Conservation (phyloP, 2,797 vertebrate genomes). For the Eidolon dupreanum region DNA sequence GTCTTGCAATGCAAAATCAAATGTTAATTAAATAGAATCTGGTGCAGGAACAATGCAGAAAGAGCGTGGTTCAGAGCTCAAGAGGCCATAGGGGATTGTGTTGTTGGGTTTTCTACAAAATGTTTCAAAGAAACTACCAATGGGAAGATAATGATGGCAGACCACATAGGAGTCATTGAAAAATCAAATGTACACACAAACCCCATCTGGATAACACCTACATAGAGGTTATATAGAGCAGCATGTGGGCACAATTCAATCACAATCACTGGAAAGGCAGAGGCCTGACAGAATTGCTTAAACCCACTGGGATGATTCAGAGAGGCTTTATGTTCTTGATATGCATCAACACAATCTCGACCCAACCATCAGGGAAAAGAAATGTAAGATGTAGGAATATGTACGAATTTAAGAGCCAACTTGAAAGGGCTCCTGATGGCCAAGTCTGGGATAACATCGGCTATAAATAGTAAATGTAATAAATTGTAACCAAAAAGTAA, state of each 20-base stretch:
- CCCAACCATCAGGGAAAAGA: constrained; percentile 11
- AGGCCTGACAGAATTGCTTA: not conserved
- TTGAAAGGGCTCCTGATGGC: not conserved
- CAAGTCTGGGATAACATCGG: not conserved
- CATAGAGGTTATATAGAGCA: not conserved
- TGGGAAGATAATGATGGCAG: not conserved
- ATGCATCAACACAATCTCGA: not conserved
- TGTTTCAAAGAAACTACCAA: constrained; percentile 45
- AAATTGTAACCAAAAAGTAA: not conserved
- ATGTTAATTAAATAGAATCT: constrained; percentile 85
- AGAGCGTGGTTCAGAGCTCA: constrained; percentile 71
- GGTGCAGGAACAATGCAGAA: constrained; percentile 72
- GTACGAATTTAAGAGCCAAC: not conserved
- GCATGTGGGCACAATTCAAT: not conserved
- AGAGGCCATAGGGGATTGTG: constrained; percentile 62
- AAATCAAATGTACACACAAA: constrained; percentile 16
- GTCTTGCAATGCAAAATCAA: constrained; percentile 87
- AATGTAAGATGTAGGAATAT: not conserved
- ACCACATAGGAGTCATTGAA: not conserved
- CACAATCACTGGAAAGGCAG: not conserved
- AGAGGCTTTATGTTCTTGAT: constrained; percentile 13
- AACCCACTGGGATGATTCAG: not conserved
- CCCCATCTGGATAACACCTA: constrained; percentile 6
- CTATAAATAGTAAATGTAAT: not conserved
- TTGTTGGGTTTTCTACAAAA: constrained; percentile 50